Evolutionary conservation across 2,113 vertebrate species (phyloP), one percentile per base, ranked within the genome.

Genomic region (Sander lucioperca): DNA sequence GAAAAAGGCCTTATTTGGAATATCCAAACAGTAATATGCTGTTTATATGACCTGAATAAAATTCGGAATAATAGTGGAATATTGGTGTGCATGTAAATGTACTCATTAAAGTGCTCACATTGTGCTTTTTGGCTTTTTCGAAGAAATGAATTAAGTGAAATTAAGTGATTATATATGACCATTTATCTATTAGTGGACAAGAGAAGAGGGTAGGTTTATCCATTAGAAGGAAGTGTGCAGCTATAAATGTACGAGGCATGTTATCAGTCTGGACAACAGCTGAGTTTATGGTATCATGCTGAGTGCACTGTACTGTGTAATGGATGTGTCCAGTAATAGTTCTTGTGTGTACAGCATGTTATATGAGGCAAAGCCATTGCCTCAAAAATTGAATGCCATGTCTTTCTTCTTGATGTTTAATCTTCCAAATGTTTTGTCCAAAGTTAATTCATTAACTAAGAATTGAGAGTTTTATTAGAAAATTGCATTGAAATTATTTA

Each of bases 301-400:
- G 83, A 79, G 77, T 67, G 64, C 58, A 76, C 39, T 80, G 72
- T 68, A 30, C 79, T 80, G 39, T 79, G 87, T 79, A 78, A 88
- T 85, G 65, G 51, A 68, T 66, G 82, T 77, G n/a, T 73, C 54
- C 50, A 7, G 39, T 74, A 79, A 74, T 56, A 70, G 39, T 56
- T 66, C 23, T 23, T 69, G 58, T 79, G 79, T 73, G 56, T 72
- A 62, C 64, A 50, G 53, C 47, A 47, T 45, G 68, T 76, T 83
- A 33, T 58, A 56, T 71, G 12, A 45, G 59, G 23, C 71, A 66
- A 61, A 74, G 53, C 33, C 33, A 18, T 72, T 65, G 47, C 16
- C 21, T 70, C 9, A 43, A 75, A 71, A 67, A 39, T 8, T 10
- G 11, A 76, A 76, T 70, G 43, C 27, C 8, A 45, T 33, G 5